Evolutionary conservation across 2,888 invertebrate species (phyloP), one percentile per base, ranked within the genome.

Genomic region (Poecilus cupreus): DNA sequence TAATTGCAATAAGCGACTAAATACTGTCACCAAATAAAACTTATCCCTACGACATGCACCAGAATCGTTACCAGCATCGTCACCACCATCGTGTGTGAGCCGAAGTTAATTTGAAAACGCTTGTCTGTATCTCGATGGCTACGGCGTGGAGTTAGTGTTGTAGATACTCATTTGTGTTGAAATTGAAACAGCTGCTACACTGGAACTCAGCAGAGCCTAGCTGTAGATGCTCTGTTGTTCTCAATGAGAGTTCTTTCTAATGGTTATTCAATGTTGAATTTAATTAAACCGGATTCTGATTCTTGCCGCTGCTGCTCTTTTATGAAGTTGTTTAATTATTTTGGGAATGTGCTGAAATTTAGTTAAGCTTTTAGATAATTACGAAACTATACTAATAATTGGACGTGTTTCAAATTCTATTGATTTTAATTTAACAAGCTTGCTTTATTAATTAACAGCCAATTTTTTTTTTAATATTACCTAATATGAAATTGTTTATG

Each of bases 101-200:
- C 68, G 68, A 68, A 39, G 68, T 68, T 68, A 68, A 68, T 68
- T 68, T 68, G 68, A 68, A 43, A 68, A 16, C 68, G 68, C 43
- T 68, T 68, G 68, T 68, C 68, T 68, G 68, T 18, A 68, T 68
- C 68, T 39, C 37, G 39, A 68, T 37, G 20, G 68, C 68, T 64
- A 54, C 5, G 54, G 20, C 4, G 54, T 18, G 18, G 54, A 20
- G 4, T n/a, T 5, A 49, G 49, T 54, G 13, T 13, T 16, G 64
- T 64, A 64, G 16, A 13, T 68, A 68, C 68, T 68, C 43, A 68
- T 68, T 68, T 68, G 68, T 68, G 43, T 39, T 20, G 68, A 37
- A 68, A 68, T 68, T 39, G 68, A 39, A 68, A 68, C 68, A 68
- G 37, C 68, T 68, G 68, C 43, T 37, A 22, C 68, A 20, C 68